phyloP scores from a whole-genome alignment of 2,797 vertebrate genomes.

The Premnoplex brunnescens region DNA sequence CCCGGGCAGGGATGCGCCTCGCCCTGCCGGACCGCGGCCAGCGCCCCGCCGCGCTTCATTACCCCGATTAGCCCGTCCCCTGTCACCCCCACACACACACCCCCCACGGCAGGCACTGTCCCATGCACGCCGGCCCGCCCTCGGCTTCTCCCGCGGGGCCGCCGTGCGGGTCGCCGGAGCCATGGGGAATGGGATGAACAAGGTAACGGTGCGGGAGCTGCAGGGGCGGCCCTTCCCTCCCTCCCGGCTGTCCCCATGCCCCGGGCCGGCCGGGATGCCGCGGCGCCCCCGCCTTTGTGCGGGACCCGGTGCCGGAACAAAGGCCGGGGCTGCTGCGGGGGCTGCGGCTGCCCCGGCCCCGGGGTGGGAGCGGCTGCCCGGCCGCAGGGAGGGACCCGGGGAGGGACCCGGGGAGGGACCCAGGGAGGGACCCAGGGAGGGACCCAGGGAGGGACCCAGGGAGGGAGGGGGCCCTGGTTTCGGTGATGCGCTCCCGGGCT shows the following conservation, averaged over 20 bases:
- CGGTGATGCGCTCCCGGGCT: not conserved
- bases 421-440: not conserved
- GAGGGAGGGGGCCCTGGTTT: not conserved
- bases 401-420: too few species aligned
- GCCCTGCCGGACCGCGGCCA: not conserved
- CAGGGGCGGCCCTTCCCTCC: too few species aligned
- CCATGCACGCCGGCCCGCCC: conserved; percentile 20
- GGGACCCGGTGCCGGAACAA: not conserved
- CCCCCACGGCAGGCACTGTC: not conserved
- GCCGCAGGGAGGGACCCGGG: too few species aligned
- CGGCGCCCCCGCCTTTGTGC: conserved; percentile 13
- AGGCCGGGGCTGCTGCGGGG: not conserved
- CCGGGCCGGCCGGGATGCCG: not conserved
- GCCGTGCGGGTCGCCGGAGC: conserved; percentile 40
- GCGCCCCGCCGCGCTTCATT: not conserved
- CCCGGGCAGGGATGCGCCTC: not conserved
- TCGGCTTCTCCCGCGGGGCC: conserved; percentile 12
- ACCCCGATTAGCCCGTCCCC: not conserved
- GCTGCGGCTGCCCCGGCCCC: too few species aligned
- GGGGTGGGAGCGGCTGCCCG: not conserved
- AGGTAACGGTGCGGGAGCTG: conserved; percentile 64
- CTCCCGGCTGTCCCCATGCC: too few species aligned
- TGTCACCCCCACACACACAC: not conserved
- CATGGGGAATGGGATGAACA: conserved; percentile 81
- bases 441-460: not conserved